These are phyloP conservation scores for Diabrotica virgifera DNA, from an alignment of 1,140 invertebrate genomes.

Conservation along the genomic window DNA sequence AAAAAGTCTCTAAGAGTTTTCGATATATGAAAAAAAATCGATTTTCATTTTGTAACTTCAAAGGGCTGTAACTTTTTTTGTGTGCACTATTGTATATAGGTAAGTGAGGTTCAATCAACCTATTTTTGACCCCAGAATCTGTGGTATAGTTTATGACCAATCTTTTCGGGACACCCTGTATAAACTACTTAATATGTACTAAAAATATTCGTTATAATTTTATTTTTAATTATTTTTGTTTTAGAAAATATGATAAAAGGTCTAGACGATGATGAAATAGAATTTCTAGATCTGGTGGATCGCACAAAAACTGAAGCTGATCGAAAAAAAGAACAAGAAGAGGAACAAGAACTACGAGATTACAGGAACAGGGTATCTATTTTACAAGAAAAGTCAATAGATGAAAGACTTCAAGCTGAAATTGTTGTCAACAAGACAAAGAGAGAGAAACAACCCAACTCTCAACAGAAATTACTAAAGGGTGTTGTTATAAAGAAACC, in stretches of 20 bases:
- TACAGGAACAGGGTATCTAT: constrained; percentile 78
- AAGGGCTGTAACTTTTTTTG: too few relatives aligned
- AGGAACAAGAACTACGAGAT: constrained; percentile 76
- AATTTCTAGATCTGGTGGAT: constrained; percentile 88
- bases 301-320: constrained; percentile 80
- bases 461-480: constrained; percentile 59
- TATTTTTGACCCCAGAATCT: too few relatives aligned
- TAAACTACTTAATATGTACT: too few relatives aligned
- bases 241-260: constrained; percentile 92
- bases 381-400: constrained; percentile 70
- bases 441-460: constrained; percentile 35
- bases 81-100: too few relatives aligned
- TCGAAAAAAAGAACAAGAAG: constrained; percentile 74
- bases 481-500: constrained; percentile 59
- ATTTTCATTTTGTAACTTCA: too few relatives aligned
- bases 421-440: constrained; percentile 46
- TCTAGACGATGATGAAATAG: constrained; percentile 91
- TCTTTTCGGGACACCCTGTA: too few relatives aligned
- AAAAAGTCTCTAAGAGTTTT: too few relatives aligned
- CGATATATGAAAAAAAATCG: too few relatives aligned
- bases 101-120: too few relatives aligned
- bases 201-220: too few relatives aligned
- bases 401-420: constrained; percentile 61
- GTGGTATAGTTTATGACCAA: too few relatives aligned
- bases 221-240: constrained; percentile 34